Evolutionary conservation across 2,797 vertebrate species (phyloP).

Genomic region (Hippopotamyrus pictus): DNA sequence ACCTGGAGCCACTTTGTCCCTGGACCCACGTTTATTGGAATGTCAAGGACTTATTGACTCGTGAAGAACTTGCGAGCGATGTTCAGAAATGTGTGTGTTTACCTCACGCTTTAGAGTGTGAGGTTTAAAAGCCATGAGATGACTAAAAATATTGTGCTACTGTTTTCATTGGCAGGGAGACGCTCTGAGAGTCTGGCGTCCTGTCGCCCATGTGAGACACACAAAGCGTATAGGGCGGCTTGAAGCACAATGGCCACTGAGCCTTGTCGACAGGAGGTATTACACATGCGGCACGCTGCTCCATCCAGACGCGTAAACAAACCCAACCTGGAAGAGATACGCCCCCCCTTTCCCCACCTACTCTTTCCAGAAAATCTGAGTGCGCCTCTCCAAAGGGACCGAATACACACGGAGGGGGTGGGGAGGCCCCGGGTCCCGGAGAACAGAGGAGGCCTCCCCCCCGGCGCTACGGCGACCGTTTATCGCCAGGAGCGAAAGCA

Average conservation of each 20-base stretch:
- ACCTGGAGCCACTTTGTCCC: not conserved
- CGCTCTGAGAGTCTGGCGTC: not conserved
- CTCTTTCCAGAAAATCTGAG: conserved; percentile 15
- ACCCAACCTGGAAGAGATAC: conserved; percentile 17
- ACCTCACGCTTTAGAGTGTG: not conserved
- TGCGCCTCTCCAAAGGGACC: conserved; percentile 12
- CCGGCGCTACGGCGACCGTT: conserved; percentile 45
- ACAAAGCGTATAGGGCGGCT: not conserved
- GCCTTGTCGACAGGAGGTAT: not conserved
- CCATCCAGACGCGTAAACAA: not conserved
- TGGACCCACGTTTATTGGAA: not conserved
- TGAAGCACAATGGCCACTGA: not conserved
- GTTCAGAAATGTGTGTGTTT: not conserved
- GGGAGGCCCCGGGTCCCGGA: not conserved
- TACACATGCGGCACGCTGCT: conserved; percentile 9
- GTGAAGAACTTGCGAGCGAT: not conserved
- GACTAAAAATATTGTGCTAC: not conserved
- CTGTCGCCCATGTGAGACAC: not conserved
- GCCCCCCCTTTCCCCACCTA: not conserved
- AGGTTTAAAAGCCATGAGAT: not conserved
- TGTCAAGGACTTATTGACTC: not conserved
- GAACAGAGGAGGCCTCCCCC: not conserved
- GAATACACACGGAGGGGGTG: not conserved
- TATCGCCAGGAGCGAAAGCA: conserved; percentile 46
- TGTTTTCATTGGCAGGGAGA: not conserved